Base-by-base conservation (phyloP, 2,797 vertebrate species). In the Tinamus major region DNA sequence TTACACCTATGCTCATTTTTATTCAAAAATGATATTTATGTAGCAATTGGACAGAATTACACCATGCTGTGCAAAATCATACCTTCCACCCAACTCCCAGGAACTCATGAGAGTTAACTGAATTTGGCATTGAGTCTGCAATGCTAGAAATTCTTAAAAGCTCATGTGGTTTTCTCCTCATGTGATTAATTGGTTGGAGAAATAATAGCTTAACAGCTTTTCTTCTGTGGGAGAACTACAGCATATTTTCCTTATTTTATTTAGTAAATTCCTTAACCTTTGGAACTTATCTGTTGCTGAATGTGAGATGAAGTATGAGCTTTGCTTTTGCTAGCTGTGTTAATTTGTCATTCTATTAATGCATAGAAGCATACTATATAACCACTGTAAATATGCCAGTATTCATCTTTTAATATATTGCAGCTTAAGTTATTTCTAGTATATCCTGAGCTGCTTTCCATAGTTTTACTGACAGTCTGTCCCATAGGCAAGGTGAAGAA, bases 121-220 rank as follows among this genome's bases (percentile, higher is more conserved):
- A 80, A 71, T 83, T 62, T 87, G 39, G 3, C 88, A 31, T 68
- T 88, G 67, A 65, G 33, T 85, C 42, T 74, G 49, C 13, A 77
- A 53, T 27, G 14, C 48, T 89, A 79, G 65, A 89, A 87, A 79
- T 56, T 91, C 63, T 42, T 78, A 31, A 59, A 79, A 64, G 77
- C 53, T 84, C 85, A 20, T 51, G 53, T 70, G 69, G 56, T 63
- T 46, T 85, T 78, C 79, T 91, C 86, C 53, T 92, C 86, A 90
- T 88, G 86, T 67, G 86, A 92, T 95, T 88, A 67, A 94, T 71
- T 89, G 81, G 35, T 72, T 78, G 42, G 65, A 71, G 65, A 86
- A 91, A 64, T 62, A 91, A 63, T 42, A 53, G 35, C 29, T 78
- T 85, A 84, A 33, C 26, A 48, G 10, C 8, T 69, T 65, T 55